Conservation (phyloP, 2,797 vertebrate species). For the Chromobotia macracanthus region DNA sequence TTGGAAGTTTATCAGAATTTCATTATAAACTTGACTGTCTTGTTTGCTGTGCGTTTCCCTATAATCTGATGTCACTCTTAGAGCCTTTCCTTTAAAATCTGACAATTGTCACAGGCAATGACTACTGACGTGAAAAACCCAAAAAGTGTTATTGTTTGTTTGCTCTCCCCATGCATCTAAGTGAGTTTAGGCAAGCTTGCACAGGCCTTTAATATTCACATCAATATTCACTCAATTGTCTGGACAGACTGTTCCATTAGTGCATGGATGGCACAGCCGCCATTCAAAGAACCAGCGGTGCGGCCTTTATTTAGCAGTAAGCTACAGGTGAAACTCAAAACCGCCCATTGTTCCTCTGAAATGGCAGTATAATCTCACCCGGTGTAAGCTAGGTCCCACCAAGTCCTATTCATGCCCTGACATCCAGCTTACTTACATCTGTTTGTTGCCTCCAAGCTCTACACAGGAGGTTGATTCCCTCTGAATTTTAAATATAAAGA, state of each 20-base stretch:
- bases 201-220: neutral
- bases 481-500: conserved; percentile 66
- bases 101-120: neutral
- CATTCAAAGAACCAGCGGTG: conserved; percentile 55
- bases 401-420: conserved; percentile 70
- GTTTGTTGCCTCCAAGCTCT: conserved; percentile 64
- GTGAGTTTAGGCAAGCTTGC: neutral
- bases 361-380: conserved; percentile 75
- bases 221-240: conserved; percentile 67
- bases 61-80: too few species aligned
- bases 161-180: neutral
- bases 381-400: conserved; percentile 64
- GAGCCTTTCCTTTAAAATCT: too few species aligned
- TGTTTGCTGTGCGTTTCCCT: too few species aligned
- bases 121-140: neutral
- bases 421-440: conserved; percentile 63
- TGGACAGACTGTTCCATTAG: conserved; percentile 66
- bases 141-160: too few species aligned
- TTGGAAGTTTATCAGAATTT: too few species aligned
- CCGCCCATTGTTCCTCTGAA: conserved; percentile 75
- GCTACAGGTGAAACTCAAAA: conserved; percentile 69
- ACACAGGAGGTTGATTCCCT: conserved; percentile 58
- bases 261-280: conserved; percentile 66
- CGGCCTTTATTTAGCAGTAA: conserved; percentile 58
- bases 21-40: too few species aligned